Evolutionary conservation across 2,888 invertebrate genomes (phyloP).

Genomic region (Tinea semifulvella): DNA sequence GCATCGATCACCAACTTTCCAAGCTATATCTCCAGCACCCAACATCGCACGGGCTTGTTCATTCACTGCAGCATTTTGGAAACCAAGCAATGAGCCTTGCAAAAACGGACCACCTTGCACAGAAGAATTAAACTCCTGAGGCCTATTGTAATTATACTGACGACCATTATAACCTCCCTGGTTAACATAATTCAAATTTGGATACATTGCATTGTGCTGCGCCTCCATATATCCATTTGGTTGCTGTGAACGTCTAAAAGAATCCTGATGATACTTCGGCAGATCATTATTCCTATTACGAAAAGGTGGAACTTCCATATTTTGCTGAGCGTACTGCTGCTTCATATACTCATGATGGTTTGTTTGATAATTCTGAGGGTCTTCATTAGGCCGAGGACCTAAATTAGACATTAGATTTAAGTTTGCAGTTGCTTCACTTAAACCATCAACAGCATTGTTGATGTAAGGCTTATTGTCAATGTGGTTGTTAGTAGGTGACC

Average conservation of each 20-base stretch:
- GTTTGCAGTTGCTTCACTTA: slow-evolving; percentile 44
- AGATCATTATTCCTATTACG: slow-evolving; percentile 20
- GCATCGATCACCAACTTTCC: slow-evolving; percentile 85
- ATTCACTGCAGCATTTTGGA: slow-evolving; percentile 60
- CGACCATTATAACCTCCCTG: slow-evolving; percentile 21
- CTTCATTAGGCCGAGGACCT: slow-evolving; percentile 29
- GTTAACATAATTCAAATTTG: slow-evolving; percentile 34
- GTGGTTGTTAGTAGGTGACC: slow-evolving; percentile 24
- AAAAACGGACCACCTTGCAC: slow-evolving; percentile 44
- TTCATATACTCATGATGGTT: slow-evolving; percentile 28
- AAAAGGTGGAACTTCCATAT: slow-evolving; percentile 38
- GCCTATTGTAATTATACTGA: slow-evolving; percentile 33
- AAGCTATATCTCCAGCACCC: slow-evolving; percentile 65
- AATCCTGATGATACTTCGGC: slow-evolving; percentile 40
- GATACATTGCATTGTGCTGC: slow-evolving; percentile 34
- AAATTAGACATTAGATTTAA: slow-evolving; percentile 35
- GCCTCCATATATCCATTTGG: slow-evolving; percentile 47
- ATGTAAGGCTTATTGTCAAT: slow-evolving; percentile 38
- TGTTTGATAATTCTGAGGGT: slow-evolving; percentile 29
- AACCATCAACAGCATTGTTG: slow-evolving; percentile 38
- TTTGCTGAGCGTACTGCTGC: slow-evolving; percentile 24
- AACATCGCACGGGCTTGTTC: slow-evolving; percentile 63
- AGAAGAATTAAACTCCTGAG: slow-evolving; percentile 21
- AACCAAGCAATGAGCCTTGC: slow-evolving; percentile 52
- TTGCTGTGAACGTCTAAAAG: slow-evolving; percentile 31